A percentile compares a stretch with the other conserved stretches of the same genome.
Evolutionary conservation across 53 echinoderm and acorn worm species (phyloP).

Genomic region (Paelopatides confundens): DNA sequence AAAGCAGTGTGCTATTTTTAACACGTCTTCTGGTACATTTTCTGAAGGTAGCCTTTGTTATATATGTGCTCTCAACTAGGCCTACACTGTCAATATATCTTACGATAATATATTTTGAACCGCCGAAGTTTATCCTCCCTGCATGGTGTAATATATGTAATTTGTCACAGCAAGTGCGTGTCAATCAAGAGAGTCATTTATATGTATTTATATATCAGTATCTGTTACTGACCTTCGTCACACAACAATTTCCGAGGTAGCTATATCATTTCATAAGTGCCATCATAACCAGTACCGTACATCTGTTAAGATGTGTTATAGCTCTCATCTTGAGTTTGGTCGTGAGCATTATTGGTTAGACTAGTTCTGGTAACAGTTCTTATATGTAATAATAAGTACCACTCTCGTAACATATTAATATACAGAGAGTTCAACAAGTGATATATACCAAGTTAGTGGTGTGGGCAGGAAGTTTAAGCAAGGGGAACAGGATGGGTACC

Average conservation of each 20-base stretch:
- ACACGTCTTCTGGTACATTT: too few relatives aligned
- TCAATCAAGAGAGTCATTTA: conserved; percentile 4
- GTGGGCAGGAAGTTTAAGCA: too few relatives aligned
- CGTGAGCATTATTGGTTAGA: background rate
- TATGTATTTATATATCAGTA: background rate
- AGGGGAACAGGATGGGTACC: too few relatives aligned
- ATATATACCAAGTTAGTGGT: too few relatives aligned
- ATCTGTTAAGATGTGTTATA: conserved; percentile 29
- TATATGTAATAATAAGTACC: too few relatives aligned
- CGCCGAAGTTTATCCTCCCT: background rate
- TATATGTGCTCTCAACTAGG: too few relatives aligned
- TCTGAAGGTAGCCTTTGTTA: too few relatives aligned
- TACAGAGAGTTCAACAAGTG: too few relatives aligned
- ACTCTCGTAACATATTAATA: too few relatives aligned
- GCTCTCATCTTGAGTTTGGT: background rate
- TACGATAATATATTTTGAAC: too few relatives aligned
- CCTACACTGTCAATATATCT: too few relatives aligned
- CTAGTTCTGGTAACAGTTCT: background rate
- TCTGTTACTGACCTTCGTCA: conserved; percentile 20
- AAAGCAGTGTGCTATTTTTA: too few relatives aligned
- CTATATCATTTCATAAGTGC: background rate
- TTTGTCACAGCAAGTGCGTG: conserved; percentile 32
- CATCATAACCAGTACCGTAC: background rate
- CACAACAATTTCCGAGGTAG: conserved; percentile 10
- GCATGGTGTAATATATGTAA: background rate